Percentiles rank a stretch among this genome's conserved stretches.
Evolutionary conservation across 1,140 invertebrate species (phyloP).

Genomic region (Hirudo medicinalis): DNA sequence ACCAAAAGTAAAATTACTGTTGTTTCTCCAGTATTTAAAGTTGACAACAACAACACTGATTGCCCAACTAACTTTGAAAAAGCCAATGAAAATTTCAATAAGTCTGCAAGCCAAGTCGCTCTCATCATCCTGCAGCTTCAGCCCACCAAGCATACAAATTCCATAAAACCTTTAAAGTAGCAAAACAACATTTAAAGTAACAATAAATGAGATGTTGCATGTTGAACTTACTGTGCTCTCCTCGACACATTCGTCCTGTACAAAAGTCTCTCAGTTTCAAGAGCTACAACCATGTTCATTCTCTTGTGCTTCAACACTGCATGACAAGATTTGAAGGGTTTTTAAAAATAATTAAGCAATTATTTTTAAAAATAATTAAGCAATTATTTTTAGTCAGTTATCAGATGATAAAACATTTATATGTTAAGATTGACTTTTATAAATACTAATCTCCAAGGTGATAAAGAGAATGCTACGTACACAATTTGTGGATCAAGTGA

Average conservation of each 20-base stretch:
- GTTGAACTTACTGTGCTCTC: constrained; percentile 53
- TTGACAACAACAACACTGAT: neutral
- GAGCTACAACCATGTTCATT: constrained; percentile 74
- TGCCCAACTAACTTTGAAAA: constrained; percentile 67
- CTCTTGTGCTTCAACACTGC: constrained; percentile 61
- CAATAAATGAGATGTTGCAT: neutral
- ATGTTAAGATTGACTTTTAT: too few species aligned
- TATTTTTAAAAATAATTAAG: neutral
- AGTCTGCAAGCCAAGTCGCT: constrained; percentile 62
- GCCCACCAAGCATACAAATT: constrained; percentile 74
- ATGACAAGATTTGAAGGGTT: constrained; percentile 21
- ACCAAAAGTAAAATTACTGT: too few species aligned
- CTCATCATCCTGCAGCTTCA: constrained; percentile 56
- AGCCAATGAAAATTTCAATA: constrained; percentile 81
- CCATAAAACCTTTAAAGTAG: constrained; percentile 60
- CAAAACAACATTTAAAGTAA: neutral
- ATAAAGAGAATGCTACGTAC: constrained; percentile 36
- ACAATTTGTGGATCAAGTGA: constrained; percentile 67
- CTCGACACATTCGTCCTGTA: constrained; percentile 70
- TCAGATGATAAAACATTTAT: too few species aligned
- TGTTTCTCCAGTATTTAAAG: too few species aligned
- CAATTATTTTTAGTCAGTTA: too few species aligned
- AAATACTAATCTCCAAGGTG: too few species aligned
- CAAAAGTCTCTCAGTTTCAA: constrained; percentile 74
- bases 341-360: neutral